Base-by-base conservation (phyloP, 2,888 invertebrate genomes). In the Andrena camellia region DNA sequence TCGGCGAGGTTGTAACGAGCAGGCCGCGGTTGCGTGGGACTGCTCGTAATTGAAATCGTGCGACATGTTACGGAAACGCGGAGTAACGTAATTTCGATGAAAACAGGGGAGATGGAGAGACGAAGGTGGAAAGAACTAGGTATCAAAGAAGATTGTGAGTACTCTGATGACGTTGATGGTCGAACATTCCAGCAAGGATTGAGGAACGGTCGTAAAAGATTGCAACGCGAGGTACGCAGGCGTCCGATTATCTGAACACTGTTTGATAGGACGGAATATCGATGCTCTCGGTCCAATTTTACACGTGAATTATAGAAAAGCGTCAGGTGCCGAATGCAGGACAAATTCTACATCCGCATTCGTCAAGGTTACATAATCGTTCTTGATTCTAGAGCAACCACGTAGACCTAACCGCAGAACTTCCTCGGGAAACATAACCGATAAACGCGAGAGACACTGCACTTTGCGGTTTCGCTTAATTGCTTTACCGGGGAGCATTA, bases 41-140 rank as follows among this genome's bases (percentile, higher is more conserved):
- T 68, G 57, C 75, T 72, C 71, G 67, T 75, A 71, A 80, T 87
- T 69, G 63, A 79, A 83, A 83, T 80, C 66, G 67, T 62, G 73
- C 78, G 81, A 78, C 50, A 72, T 59, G 52, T 64, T 26, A 48
- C 57, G 59, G 62, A 64, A 69, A 69, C 50, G n/a, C 42, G 42
- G 54, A 57, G 8, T 57, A 57, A 60, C 23, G 17, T n/a, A 10
- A 10, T 31, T n/a, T 35, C 73, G 76, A 57, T 20, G 67, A 60
- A 54, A 71, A 42, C 33, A 10, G 35, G 29, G 26, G 17, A 1
- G 42, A 1, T 17, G 17, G 8, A 26, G 48, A 33, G 23, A 7
- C n/a, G 35, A 26, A 35, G 17, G 10, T 7, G 35, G 20, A 63
- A 10, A 35, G 63, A 35, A 10, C n/a, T n/a, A n/a, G n/a, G n/a